Evolutionary conservation across 2,888 invertebrate species (phyloP), one percentile per base, ranked within the genome.

Genomic region (Sinhomidia bicolor): DNA sequence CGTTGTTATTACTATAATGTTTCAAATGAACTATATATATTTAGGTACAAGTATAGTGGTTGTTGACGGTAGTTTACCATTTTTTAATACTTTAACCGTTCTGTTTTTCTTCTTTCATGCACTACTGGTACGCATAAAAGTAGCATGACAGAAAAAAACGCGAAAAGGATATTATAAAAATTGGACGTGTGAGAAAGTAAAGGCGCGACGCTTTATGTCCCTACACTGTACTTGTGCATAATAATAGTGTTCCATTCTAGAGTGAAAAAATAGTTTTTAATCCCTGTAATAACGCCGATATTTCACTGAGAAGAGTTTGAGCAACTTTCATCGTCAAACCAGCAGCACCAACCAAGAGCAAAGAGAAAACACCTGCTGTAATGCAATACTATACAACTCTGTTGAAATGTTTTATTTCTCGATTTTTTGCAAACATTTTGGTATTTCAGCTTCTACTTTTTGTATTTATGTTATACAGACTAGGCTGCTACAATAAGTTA

Each of bases 71-170:
- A 62, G 29, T 26, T 29, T 62, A 12, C 62, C 29, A 29, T 62
- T 62, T 62, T 62, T n/a, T n/a, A n/a, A n/a, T n/a, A n/a, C n/a
- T n/a, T n/a, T n/a, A n/a, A 41, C 41, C 12, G 47, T 62, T 14
- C 1, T 10, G 62, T 10, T 26, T 10, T 62, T 62, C 10, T 29
- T 62, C 62, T 62, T 62, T 26, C 29, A 29, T 20, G 5, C 17
- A 4, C 62, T 12, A 62, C 26, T 62, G 62, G 62, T 12, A 62
- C 26, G 62, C 29, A 62, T 12, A 29, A 12, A 14, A 26, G 32
- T 78, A 78, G 78, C 82, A 71, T 82, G 82, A 82, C 82, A 82
- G 82, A n/a, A 82, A 71, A 82, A 71, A 54, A 71, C 68, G 54
- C 71, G 54, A 54, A 32, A 54, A 82, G 82, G 71, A n/a, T n/a